phyloP scores from a whole-genome alignment of 2,888 invertebrate species.

The Eupelmus urozonus region DNA sequence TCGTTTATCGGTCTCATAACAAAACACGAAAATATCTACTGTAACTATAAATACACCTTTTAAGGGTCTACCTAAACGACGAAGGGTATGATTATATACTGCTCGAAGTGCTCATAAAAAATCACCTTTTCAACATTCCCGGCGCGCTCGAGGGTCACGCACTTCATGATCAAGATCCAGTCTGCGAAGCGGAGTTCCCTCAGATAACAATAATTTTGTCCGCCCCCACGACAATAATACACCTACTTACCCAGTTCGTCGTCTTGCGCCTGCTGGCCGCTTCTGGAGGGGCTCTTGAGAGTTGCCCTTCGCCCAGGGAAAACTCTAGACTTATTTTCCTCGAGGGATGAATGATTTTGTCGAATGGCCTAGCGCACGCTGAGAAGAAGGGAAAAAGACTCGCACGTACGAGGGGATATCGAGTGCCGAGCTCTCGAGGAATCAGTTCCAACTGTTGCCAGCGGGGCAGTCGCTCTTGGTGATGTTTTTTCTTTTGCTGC shows the following conservation, averaged over 20 bases:
- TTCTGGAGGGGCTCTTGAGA: background rate
- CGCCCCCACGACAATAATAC: background rate
- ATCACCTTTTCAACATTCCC: too few species aligned
- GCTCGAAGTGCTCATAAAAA: too few species aligned
- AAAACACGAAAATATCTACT: too few species aligned
- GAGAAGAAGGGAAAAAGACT: conserved; percentile 30
- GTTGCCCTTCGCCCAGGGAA: background rate
- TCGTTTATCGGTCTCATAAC: too few species aligned
- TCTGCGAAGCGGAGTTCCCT: background rate
- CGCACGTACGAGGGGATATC: conserved; percentile 6
- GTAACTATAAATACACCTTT: too few species aligned
- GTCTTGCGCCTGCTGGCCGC: conserved; percentile 10
- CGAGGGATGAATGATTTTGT: conserved; percentile 52
- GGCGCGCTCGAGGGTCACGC: too few species aligned
- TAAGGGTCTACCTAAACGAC: too few species aligned
- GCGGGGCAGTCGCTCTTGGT: background rate
- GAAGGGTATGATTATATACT: too few species aligned
- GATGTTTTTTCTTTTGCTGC: background rate
- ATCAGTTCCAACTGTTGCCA: conserved; percentile 41
- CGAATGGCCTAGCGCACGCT: conserved; percentile 14
- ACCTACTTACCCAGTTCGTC: conserved; percentile 25
- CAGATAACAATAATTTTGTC: conserved; percentile 15
- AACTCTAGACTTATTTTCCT: conserved; percentile 40
- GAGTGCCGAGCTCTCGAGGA: conserved; percentile 25
- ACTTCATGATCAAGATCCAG: conserved; percentile 7